Evolutionary conservation across 2,888 invertebrate genomes (phyloP).

Genomic region (Cloeon dipterum): DNA sequence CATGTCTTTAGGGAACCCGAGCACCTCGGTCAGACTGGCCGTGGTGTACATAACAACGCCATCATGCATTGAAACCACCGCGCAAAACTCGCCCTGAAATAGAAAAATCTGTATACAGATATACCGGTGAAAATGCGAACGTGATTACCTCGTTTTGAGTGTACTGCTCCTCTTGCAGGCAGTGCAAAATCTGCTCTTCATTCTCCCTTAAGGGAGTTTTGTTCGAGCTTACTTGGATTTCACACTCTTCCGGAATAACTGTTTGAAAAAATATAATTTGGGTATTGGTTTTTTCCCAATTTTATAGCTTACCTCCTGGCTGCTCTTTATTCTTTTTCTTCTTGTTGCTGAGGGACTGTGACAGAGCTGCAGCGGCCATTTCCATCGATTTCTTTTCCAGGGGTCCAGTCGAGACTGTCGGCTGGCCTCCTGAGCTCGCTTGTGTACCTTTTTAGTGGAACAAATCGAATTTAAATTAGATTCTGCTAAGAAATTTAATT

Average conservation of each 20-base stretch:
- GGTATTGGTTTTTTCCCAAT: neutral
- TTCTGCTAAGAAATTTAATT: too few species aligned
- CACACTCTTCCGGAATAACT: constrained; percentile 4
- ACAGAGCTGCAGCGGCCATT: constrained; percentile 12
- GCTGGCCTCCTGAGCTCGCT: constrained; percentile 2
- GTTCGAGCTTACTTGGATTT: neutral
- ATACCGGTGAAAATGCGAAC: neutral
- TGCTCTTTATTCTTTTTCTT: constrained; percentile 11
- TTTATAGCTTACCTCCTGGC: neutral
- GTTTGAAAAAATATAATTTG: neutral
- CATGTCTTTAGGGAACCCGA: constrained; percentile 63
- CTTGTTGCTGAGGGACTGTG: constrained; percentile 12
- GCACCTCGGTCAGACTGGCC: constrained; percentile 34
- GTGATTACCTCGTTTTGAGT: neutral
- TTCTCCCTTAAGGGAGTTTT: constrained; percentile 1
- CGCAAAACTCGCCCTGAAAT: constrained; percentile 46
- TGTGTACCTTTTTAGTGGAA: constrained; percentile 1
- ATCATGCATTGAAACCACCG: constrained; percentile 61
- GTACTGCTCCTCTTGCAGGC: constrained; percentile 1
- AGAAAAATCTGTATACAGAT: neutral
- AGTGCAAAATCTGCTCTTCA: constrained; percentile 3
- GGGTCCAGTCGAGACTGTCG: neutral
- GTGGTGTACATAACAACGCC: constrained; percentile 60
- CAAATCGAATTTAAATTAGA: too few species aligned
- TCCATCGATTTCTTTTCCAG: constrained; percentile 11